Conservation (phyloP, 2,797 vertebrate species). For the Lindbergichthys nudifrons region DNA sequence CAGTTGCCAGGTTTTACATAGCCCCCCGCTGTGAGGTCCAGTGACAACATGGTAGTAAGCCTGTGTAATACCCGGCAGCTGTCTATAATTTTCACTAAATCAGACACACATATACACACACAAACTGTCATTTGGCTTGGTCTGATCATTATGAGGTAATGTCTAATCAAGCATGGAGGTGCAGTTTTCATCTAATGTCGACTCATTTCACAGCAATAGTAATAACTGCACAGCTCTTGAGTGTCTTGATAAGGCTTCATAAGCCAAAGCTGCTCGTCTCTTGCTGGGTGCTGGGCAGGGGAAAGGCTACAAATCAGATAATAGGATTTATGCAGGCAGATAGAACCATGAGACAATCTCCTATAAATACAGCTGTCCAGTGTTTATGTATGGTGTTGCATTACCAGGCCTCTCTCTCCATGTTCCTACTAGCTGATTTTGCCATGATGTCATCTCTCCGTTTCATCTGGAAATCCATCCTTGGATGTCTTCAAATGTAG, state of each 20-base stretch:
- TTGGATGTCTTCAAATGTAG: constrained; percentile 72
- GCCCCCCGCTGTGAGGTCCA: constrained; percentile 54
- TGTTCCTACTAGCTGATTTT: constrained; percentile 80
- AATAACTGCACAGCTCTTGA: constrained; percentile 37
- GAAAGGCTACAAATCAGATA: constrained; percentile 77
- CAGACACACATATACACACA: constrained; percentile 16
- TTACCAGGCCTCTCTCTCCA: constrained; percentile 72
- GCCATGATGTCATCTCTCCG: constrained; percentile 83
- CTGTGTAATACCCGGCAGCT: constrained; percentile 74
- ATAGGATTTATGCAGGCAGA: constrained; percentile 81
- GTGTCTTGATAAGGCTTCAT: constrained; percentile 47
- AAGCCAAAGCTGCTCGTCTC: constrained; percentile 60
- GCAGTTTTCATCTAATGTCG: constrained; percentile 31
- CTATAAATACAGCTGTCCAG: constrained; percentile 85
- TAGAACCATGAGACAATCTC: constrained; percentile 78
- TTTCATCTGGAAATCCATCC: constrained; percentile 80
- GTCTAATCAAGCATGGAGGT: constrained; percentile 50
- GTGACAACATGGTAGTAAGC: constrained; percentile 57
- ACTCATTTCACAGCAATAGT: constrained; percentile 53
- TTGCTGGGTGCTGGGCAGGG: constrained; percentile 48
- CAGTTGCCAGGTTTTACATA: constrained; percentile 38
- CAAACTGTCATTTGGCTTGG: constrained; percentile 54
- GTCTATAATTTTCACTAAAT: constrained; percentile 67
- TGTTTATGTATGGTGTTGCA: constrained; percentile 84
- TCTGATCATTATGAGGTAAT: constrained; percentile 69